Evolutionary conservation across 1,140 invertebrate species (phyloP).

Genomic region (Rhynchophorus ferrugineus): DNA sequence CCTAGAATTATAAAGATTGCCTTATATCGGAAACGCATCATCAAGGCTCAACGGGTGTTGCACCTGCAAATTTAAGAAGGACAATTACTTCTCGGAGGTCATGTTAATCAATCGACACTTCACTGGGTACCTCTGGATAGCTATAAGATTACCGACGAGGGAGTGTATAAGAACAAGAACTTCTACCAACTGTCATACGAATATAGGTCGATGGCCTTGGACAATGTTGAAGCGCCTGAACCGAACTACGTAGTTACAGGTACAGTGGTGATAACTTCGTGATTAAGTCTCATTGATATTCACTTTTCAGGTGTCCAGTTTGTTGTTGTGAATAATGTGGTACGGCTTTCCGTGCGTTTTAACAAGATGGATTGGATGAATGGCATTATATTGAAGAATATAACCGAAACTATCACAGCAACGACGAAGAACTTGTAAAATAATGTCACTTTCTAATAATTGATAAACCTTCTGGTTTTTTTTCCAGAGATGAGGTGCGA

Average conservation of each 20-base stretch:
- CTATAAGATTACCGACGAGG: conserved; percentile 45
- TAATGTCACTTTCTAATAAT: neutral
- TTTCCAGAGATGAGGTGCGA: conserved; percentile 47
- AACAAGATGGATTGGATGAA: too few relatives aligned
- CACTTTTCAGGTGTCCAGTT: too few relatives aligned
- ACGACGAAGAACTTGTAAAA: too few relatives aligned
- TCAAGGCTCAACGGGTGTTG: conserved; percentile 62
- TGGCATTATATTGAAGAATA: too few relatives aligned
- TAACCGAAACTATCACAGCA: too few relatives aligned
- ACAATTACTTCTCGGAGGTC: conserved; percentile 52
- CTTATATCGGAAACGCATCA: too few relatives aligned
- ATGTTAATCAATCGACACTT: conserved; percentile 49
- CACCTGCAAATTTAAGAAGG: conserved; percentile 74
- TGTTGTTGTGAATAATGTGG: too few relatives aligned
- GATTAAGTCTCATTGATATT: too few relatives aligned
- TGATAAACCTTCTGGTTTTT: neutral
- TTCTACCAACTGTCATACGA: conserved; percentile 66
- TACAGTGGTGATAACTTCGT: conserved; percentile 44
- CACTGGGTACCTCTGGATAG: conserved; percentile 56
- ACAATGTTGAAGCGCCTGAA: conserved; percentile 55
- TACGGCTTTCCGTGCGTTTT: too few relatives aligned
- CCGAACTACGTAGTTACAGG: conserved; percentile 56
- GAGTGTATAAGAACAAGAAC: conserved; percentile 49
- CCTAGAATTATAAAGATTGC: too few relatives aligned
- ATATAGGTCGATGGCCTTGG: conserved; percentile 65